A percentile compares a stretch with the other conserved stretches of the same genome.
These are phyloP conservation scores for Cheilosia soror DNA, from an alignment of 2,888 invertebrate genomes.

Conservation along the genomic window DNA sequence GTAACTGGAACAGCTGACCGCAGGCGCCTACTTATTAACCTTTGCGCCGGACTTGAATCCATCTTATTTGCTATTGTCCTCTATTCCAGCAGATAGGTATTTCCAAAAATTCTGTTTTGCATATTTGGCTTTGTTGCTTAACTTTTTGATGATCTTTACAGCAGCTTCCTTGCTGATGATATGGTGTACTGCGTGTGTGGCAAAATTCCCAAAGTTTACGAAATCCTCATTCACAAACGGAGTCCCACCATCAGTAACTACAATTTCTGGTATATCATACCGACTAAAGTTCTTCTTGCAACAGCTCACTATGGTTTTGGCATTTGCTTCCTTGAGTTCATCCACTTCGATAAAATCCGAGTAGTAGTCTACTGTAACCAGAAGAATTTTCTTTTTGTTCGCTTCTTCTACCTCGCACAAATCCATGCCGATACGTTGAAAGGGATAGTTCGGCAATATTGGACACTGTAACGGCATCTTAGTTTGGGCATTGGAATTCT, in stretches of 20 bases:
- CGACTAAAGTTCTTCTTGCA: conserved; percentile 52
- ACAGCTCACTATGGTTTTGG: conserved; percentile 18
- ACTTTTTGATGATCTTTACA: too few species aligned
- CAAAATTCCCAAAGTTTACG: conserved; percentile 35
- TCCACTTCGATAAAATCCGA: conserved; percentile 65
- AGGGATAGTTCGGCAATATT: conserved; percentile 38
- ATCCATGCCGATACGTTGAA: conserved; percentile 56
- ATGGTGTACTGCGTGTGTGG: conserved; percentile 27
- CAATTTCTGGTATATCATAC: conserved; percentile 44
- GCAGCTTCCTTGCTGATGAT: conserved; percentile 42
- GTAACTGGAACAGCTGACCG: not conserved
- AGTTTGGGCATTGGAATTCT: conserved; percentile 26
- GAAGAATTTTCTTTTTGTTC: conserved; percentile 34
- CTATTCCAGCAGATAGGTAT: conserved; percentile 22
- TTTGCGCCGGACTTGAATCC: conserved; percentile 14
- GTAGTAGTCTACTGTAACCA: conserved; percentile 55
- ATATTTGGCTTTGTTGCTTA: conserved; percentile 21
- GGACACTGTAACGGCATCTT: conserved; percentile 27
- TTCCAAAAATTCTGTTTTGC: conserved; percentile 34
- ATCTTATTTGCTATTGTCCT: conserved; percentile 33
- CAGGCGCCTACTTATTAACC: conserved; percentile 15
- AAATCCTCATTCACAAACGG: not conserved
- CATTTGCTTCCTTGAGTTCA: conserved; percentile 30
- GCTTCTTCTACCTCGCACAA: conserved; percentile 39
- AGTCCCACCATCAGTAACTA: too few species aligned